Evolutionary conservation across 1,140 invertebrate genomes (phyloP).

Genomic region (Maconellicoccus hirsutus): DNA sequence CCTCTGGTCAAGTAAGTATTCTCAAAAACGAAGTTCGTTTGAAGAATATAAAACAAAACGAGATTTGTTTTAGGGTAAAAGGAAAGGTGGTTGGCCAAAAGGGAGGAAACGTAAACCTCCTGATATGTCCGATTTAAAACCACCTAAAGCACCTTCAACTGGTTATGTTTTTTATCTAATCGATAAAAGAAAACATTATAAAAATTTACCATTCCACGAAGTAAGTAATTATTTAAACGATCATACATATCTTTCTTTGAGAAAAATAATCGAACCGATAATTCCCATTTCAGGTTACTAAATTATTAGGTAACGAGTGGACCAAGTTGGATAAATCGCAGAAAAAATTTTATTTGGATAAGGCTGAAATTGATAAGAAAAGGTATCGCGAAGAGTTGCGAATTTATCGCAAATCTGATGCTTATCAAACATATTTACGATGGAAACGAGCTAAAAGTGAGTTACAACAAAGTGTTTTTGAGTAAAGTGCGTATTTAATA

Average conservation of each 20-base stretch:
- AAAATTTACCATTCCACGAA: slow-evolving; percentile 40
- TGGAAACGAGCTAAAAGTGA: slow-evolving; percentile 40
- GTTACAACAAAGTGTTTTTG: too few relatives aligned
- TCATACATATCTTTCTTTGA: neutral
- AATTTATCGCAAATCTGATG: slow-evolving; percentile 43
- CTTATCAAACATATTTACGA: slow-evolving; percentile 42
- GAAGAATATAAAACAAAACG: neutral
- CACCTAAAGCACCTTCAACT: slow-evolving; percentile 45
- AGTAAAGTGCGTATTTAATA: neutral
- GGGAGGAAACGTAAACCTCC: slow-evolving; percentile 45
- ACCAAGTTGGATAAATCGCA: slow-evolving; percentile 40
- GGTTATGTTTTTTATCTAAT: slow-evolving; percentile 46
- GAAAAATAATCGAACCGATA: neutral
- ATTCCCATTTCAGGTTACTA: slow-evolving; percentile 39
- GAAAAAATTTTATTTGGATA: slow-evolving; percentile 43
- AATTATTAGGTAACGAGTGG: slow-evolving; percentile 46
- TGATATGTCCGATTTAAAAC: slow-evolving; percentile 36
- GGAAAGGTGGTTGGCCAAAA: slow-evolving; percentile 49
- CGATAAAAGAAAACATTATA: slow-evolving; percentile 41
- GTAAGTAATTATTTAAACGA: slow-evolving; percentile 28
- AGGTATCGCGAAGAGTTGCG: slow-evolving; percentile 44
- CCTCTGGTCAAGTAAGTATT: slow-evolving; percentile 14
- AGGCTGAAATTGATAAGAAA: slow-evolving; percentile 44
- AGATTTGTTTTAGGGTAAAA: slow-evolving; percentile 34
- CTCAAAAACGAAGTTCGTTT: neutral